Evolutionary conservation across 2,113 vertebrate species (phyloP).

Genomic region (Zootoca vivipara): DNA sequence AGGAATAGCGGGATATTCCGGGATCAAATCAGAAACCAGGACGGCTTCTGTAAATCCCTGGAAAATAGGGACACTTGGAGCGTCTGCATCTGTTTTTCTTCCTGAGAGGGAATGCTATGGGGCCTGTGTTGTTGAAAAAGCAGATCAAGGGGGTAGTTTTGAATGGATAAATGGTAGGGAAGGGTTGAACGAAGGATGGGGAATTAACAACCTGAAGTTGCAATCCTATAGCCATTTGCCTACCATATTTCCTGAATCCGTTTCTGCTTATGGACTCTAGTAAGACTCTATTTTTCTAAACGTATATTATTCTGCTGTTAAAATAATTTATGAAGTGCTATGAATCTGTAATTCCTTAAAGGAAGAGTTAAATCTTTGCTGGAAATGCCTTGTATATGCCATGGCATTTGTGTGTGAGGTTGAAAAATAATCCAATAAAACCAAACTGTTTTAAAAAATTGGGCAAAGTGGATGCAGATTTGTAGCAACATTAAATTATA

Average conservation of each 20-base stretch:
- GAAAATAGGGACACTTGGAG: too few species aligned
- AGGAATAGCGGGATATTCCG: too few species aligned
- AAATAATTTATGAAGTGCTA: neutral
- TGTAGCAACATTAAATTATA: neutral
- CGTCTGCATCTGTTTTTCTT: too few species aligned
- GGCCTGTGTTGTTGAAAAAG: too few species aligned
- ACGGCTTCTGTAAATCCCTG: too few species aligned
- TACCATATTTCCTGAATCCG: neutral
- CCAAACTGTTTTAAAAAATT: neutral
- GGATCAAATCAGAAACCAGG: too few species aligned
- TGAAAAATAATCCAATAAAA: conserved; percentile 3
- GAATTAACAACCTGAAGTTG: neutral
- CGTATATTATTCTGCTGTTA: neutral
- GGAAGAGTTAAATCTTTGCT: rapidly evolving
- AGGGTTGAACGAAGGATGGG: too few species aligned
- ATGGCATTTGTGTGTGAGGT: too few species aligned
- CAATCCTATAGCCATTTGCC: neutral
- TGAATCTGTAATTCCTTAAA: neutral
- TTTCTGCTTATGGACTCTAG: neutral
- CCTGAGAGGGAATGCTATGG: too few species aligned
- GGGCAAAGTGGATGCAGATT: neutral
- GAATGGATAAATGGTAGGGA: too few species aligned
- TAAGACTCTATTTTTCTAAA: neutral
- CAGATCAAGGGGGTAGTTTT: too few species aligned
- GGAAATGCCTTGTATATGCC: neutral